Base-by-base conservation (phyloP, 1,140 invertebrate genomes). In the Cryptotermes secundus region DNA sequence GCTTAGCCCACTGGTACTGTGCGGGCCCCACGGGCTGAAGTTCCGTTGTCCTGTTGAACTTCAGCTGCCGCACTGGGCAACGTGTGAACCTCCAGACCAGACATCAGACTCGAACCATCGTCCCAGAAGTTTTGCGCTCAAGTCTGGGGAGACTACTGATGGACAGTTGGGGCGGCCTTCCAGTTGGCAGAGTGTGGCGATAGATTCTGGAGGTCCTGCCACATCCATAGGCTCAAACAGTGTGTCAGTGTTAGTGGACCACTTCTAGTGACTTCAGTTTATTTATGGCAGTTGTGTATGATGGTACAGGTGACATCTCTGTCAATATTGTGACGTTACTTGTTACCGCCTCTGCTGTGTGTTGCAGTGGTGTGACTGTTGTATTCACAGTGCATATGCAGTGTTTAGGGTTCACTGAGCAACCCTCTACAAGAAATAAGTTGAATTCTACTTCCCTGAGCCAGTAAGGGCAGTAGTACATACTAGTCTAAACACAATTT, bases 1-100 rank as follows among this genome's bases (percentile, higher is more conserved):
- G 90, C 92, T 98, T 82, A 97, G 96, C 88, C 97, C 97, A 79
- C 91, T 98, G 86, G 96, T 98, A 86, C 97, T 98, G 95, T 98
- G 97, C 91, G 97, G 97, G 82, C 97, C 97, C 22, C 96, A 97
- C 91, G 97, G 97, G 83, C 92, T 97, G 83, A 93, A 95, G 89
- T 99, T 99, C 90, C 89, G 94, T 42, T 93, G 94, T 87, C 96
- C 97, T 34, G 96, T 99, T 86, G 97, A 97, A 88, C 92, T 99
- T 38, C 92, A 94, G 79, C 93, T 95, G 88, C 94, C 94, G 85
- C 94, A 95, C 88, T 94, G 93, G 89, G 93, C 93, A 10, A 82
- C n/a, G 22, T 82, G 42, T 34, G 81, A 82, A 31, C 81, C 81
- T 34, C 34, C 42, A 34, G 81, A 82, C 38, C 59, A 31, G 10